Base-by-base conservation (phyloP, 2,113 vertebrate genomes). In the Dromas ardeola region DNA sequence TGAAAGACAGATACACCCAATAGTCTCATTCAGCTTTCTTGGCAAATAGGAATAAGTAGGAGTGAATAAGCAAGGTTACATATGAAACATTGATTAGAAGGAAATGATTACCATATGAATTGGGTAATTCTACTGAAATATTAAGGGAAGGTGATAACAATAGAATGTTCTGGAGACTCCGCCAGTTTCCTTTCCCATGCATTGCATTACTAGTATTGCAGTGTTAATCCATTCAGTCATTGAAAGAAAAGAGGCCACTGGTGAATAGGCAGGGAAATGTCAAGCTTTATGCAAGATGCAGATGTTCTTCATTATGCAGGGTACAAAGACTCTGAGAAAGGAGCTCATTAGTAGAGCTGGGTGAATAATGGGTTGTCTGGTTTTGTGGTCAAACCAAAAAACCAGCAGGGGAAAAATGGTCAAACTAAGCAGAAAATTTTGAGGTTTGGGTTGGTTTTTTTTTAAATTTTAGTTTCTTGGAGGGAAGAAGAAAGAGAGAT, bases 71-170 rank as follows among this genome's bases (percentile, higher is more conserved):
- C 47, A 93, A 95, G 77, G 86, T 79, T 90, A 79, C 52, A 84
- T 40, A 86, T 61, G 88, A 90, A 95, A 91, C 69, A 76, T 6
- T 89, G 92, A 95, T 97, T 87, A 89, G 80, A 92, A 96, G 88
- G 69, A 97, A 97, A 97, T 87, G 0, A 95, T 96, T 96, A 95
- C 92, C 86, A 95, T 84, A 90, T 93, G 95, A 96, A 96, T 49
- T 84, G 77, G 52, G 52, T 71, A 65, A 94, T 91, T 92, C 55
- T 67, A 34, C 52, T 95, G 86, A 88, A 89, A 88, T 88, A 91
- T 61, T 93, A 87, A 84, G 27, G 56, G 72, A 95, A 95, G 77
- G 88, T 93, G 93, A 88, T 67, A 85, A 87, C 91, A 93, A 92
- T 26, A 86, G 91, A 90, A 95, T 79, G 82, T 94, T 92, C 90